These are phyloP conservation scores for Arrhamphus sclerolepis DNA, from an alignment of 2,797 vertebrate species.

Conservation along the genomic window DNA sequence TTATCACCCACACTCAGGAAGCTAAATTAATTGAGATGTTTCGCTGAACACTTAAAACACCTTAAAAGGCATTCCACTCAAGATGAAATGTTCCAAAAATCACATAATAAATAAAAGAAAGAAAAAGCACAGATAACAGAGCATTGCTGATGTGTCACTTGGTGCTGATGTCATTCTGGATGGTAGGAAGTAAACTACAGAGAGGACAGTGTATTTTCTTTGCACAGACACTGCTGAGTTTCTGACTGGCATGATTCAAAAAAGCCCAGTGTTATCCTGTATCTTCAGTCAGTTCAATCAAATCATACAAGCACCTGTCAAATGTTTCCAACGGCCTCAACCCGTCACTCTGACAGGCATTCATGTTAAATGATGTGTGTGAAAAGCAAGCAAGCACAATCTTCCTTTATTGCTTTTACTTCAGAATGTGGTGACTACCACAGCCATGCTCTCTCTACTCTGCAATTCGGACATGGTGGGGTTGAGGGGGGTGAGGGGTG, in stretches of 20 bases:
- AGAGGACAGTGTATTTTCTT: constrained; percentile 15
- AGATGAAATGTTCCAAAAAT: constrained; percentile 27
- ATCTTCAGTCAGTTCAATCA: constrained; percentile 32
- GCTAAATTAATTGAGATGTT: constrained; percentile 55
- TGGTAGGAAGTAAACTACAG: not conserved
- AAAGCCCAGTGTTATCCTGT: constrained; percentile 28
- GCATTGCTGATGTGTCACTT: constrained; percentile 13
- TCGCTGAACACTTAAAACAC: constrained; percentile 29
- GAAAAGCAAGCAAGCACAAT: constrained; percentile 45
- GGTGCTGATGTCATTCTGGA: constrained; percentile 9
- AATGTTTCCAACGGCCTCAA: constrained; percentile 22
- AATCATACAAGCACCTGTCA: constrained; percentile 30
- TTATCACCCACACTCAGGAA: constrained; percentile 41
- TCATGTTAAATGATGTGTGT: constrained; percentile 62
- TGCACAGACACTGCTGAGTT: constrained; percentile 6
- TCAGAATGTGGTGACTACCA: constrained; percentile 59
- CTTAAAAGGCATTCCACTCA: constrained; percentile 44
- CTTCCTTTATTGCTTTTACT: constrained; percentile 70
- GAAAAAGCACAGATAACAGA: not conserved
- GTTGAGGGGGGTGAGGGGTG: not conserved
- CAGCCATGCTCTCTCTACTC: constrained; percentile 47
- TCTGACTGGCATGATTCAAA: constrained; percentile 30
- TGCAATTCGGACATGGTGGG: constrained; percentile 45
- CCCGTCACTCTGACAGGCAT: constrained; percentile 34
- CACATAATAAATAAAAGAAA: no score